Evolutionary conservation across 2,113 vertebrate species (phyloP), one percentile per base, ranked within the genome.

Genomic region (Alligator sinensis): DNA sequence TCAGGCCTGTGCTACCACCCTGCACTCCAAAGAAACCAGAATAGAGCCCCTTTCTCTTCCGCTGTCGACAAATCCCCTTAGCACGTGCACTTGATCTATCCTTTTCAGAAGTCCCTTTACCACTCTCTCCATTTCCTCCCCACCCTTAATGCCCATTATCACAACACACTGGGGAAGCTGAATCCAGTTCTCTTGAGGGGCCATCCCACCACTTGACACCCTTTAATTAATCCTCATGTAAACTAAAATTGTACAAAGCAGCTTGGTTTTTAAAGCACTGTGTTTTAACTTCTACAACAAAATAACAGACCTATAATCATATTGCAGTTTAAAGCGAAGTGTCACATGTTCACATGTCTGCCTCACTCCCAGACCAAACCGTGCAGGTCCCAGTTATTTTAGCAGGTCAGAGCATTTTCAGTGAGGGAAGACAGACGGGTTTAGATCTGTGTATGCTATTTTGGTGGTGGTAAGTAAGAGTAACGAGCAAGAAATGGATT

Each of bases 401-500:
- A 1, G 74, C 63, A 90, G 54, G 15, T 18, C 63, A 87, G 2
- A n/a, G 75, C 75, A 95, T 82, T 79, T 11, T 64, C 81, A 75
- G 90, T 77, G 77, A 70, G 77, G 58, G 21, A 87, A 21, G 66
- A 91, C 81, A 80, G 70, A 58, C 89, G 64, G 94, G 91, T 88
- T 16, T 55, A 76, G 27, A 75, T 6, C 81, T 82, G n/a, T 9
- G 85, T 18, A 76, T 17, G 14, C 47, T 83, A 90, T 64, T 57
- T 11, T 77, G 68, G 18, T 38, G 84, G 64, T 83, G 80, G 90
- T 47, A 60, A 60, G 18, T 60, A 80, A 54, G 27, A 75, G 13
- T 63, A 93, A 93, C 84, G 82, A 17, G 77, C 64, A 96, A 89
- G 60, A 24, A 90, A 91, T 90, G 57, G 63, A 77, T 89, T 25